These are phyloP conservation scores for pig (Sus scrofa) DNA, from an alignment of 2,113 vertebrate species.

Conservation along the genomic window DNA sequence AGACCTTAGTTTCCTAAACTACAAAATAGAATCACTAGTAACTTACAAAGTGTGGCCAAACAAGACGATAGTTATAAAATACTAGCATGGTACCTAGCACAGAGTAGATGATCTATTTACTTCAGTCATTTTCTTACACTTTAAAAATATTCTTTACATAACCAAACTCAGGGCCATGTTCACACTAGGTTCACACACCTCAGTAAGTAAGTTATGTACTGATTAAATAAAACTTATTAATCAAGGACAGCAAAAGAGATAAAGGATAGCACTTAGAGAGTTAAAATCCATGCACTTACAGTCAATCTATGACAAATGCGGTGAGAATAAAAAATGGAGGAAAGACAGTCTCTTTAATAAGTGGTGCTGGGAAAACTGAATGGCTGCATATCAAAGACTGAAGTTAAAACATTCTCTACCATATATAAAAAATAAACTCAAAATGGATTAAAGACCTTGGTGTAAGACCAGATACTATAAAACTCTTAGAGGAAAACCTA, in stretches of 20 bases:
- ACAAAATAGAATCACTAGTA: background rate
- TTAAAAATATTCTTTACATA: slow-evolving; percentile 45
- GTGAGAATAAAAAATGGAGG: background rate
- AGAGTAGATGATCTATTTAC: background rate
- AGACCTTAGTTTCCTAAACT: slow-evolving; percentile 8
- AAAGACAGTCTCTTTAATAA: background rate
- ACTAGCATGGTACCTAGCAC: background rate
- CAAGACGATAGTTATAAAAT: background rate
- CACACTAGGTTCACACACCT: background rate
- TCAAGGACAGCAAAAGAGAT: background rate
- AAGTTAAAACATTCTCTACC: background rate
- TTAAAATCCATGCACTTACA: background rate
- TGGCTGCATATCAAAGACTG: background rate
- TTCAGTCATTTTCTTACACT: background rate
- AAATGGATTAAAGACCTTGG: background rate
- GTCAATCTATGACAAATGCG: background rate
- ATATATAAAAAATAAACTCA: background rate
- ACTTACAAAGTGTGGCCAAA: background rate
- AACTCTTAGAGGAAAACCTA: background rate
- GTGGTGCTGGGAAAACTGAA: background rate
- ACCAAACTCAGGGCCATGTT: background rate
- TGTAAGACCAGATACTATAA: background rate
- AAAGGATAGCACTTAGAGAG: background rate
- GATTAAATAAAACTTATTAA: slow-evolving; percentile 13
- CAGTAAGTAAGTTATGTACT: background rate